These are phyloP conservation scores for Pseudomyrmex cubaensis DNA, from an alignment of 1,140 invertebrate genomes.

Conservation along the genomic window DNA sequence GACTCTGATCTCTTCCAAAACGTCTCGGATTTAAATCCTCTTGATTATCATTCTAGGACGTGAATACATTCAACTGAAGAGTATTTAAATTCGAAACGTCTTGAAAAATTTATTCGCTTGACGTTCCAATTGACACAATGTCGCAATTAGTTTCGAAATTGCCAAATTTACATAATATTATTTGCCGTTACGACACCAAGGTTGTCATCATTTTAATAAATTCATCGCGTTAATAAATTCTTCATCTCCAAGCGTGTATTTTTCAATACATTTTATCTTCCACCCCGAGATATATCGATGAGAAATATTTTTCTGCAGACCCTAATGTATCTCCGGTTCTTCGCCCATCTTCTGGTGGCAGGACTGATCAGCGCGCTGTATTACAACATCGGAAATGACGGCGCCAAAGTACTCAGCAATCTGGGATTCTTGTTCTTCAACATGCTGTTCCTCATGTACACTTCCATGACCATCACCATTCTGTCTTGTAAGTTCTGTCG, in stretches of 20 bases:
- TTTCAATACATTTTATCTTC: not conserved
- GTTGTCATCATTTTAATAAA: too few species aligned
- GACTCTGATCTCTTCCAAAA: too few species aligned
- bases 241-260: not conserved
- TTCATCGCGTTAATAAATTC: not conserved
- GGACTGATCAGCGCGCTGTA: slow-evolving; percentile 96
- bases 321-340: slow-evolving; percentile 96
- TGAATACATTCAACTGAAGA: too few species aligned
- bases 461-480: slow-evolving; percentile 98
- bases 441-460: slow-evolving; percentile 99
- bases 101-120: too few species aligned
- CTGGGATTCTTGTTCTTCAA: slow-evolving; percentile 99
- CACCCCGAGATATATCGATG: not conserved
- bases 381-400: slow-evolving; percentile 97
- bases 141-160: too few species aligned
- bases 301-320: slow-evolving; percentile 88
- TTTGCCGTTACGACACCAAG: too few species aligned
- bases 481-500: slow-evolving; percentile 91
- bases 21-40: too few species aligned
- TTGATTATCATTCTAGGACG: too few species aligned
- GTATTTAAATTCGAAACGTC: too few species aligned
- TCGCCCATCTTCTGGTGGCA: slow-evolving; percentile 96
- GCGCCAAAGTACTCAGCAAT: slow-evolving; percentile 97
- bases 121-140: too few species aligned
- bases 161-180: too few species aligned